Base-by-base conservation (phyloP, 1,140 invertebrate species). In the Drosophila mauritiana region DNA sequence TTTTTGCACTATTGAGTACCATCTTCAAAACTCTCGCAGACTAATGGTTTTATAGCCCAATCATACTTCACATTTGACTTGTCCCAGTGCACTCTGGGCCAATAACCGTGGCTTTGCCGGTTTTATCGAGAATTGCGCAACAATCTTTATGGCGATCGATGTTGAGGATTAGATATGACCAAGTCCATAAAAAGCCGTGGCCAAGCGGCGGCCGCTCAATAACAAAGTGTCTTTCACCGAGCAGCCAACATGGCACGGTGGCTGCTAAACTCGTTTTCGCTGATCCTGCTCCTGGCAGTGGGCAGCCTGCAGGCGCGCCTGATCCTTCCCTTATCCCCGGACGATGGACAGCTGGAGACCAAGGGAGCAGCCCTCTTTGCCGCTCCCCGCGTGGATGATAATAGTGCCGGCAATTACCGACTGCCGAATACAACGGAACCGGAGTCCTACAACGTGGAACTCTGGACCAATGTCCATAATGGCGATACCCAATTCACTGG, bases 241-340 rank as follows among this genome's bases (percentile, higher is more conserved):
- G 70, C 98, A 97, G 90, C 96, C 97, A 2, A 92, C 13, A 98
- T 97, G 83, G 42, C 67, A 58, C 64, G 40, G 27, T 73, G 61
- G 42, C 10, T 77, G 34, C 15, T 69, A 10, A 89, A 52, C 7
- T 73, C 48, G 37, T 69, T 55, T 55, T 15, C 73, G 43, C 59
- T 84, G 46, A 56, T 84, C 10, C 49, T 85, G 45, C 42, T 86
- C 15, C 22, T 89, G 48, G 53, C 43, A n/a, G 70, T 43, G 34
- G 63, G 39, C 5, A 69, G 76, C 40, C 42, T 75, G 8, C 75
- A 84, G 59, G 84, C 80, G 4, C 40, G 59, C 7, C 45, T 65
- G 25, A 55, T 78, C 25, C 51, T 15, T 10, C 75, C 72, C 1
- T 8, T 27, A 11, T 42, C 42, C 48, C 17, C 40, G 34, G 79